phyloP scores from a whole-genome alignment of 2,113 vertebrate species.

The Tupaia tana region DNA sequence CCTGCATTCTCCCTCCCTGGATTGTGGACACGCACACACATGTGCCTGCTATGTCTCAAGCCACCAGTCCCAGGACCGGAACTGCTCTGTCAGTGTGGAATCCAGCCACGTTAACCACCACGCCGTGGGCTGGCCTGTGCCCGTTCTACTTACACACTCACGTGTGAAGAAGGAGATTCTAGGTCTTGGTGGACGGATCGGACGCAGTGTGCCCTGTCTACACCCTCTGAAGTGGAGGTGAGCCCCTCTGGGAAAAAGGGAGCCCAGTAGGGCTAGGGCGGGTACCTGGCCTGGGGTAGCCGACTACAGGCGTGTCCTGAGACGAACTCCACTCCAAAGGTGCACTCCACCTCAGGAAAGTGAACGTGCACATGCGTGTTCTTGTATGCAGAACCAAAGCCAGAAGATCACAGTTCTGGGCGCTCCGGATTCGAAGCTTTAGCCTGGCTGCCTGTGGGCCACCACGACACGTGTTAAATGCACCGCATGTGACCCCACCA shows the following conservation, averaged over 20 bases:
- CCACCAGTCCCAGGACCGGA: too few relatives aligned
- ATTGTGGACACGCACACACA: too few relatives aligned
- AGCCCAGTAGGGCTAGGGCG: background rate
- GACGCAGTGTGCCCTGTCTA: background rate
- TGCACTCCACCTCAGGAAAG: constrained; percentile 5
- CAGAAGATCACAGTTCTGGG: background rate
- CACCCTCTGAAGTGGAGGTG: background rate
- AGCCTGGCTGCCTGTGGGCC: background rate
- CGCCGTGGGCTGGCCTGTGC: too few relatives aligned
- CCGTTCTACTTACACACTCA: background rate
- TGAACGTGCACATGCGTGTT: background rate
- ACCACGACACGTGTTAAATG: too few relatives aligned
- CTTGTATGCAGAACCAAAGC: background rate
- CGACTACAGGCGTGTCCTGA: background rate
- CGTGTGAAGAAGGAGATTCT: background rate
- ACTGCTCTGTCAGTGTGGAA: too few relatives aligned
- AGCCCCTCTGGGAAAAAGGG: too few relatives aligned
- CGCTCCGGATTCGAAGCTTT: background rate
- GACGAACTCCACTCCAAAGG: background rate
- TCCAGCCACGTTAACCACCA: too few relatives aligned
- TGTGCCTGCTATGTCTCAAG: too few relatives aligned
- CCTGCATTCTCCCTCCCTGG: too few relatives aligned
- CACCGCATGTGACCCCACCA: too few relatives aligned
- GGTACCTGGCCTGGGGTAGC: background rate
- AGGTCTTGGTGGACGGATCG: background rate